Base-by-base conservation (phyloP, 2,113 vertebrate genomes). In the Chaenocephalus aceratus region DNA sequence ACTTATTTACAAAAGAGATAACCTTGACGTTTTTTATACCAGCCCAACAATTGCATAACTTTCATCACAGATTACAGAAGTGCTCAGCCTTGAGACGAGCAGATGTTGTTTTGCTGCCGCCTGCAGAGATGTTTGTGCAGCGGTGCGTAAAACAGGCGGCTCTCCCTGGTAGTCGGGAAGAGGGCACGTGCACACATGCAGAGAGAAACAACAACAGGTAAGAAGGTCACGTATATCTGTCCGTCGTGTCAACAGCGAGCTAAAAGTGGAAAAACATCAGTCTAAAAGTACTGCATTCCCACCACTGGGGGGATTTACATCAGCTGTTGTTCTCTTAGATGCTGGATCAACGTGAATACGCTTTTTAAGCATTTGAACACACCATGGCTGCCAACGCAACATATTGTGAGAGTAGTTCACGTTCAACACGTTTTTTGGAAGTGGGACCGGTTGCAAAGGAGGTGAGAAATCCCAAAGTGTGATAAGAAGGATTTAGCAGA, bases 281-380 rank as follows among this genome's bases (percentile, higher is more conserved):
- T 30, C 3, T 4, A 30, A 30, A 30, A 30, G 4, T 30, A 30
- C 3, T 30, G 30, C 30, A 30, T 30, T 30, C 30, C 30, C 30
- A 4, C 30, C 30, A 30, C 30, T 30, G 3, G 30, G 26, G 10
- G 63, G 21, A n/a, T 72, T 81, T 62, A 64, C 54, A 53, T 80
- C 86, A 87, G 81, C 79, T 91, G 86, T 79, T 86, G 79, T 89
- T 87, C 52, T 59, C 65, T 63, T 70, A 21, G 72, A 62, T 30
- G 30, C 30, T 30, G 30, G 4, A 3, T 62, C 74, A 6, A 64
- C 48, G 62, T 15, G 34, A 41, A 59, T 45, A 67, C 72, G 62
- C 64, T 72, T 13, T 21, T 3, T 2, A 41, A 41, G 36, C 36
- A 59, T 36, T 56, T 72, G 46, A 68, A 30, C 52, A 49, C 10